Evolutionary conservation across 2,113 vertebrate species (phyloP).

Genomic region (Baryphthengus martii): DNA sequence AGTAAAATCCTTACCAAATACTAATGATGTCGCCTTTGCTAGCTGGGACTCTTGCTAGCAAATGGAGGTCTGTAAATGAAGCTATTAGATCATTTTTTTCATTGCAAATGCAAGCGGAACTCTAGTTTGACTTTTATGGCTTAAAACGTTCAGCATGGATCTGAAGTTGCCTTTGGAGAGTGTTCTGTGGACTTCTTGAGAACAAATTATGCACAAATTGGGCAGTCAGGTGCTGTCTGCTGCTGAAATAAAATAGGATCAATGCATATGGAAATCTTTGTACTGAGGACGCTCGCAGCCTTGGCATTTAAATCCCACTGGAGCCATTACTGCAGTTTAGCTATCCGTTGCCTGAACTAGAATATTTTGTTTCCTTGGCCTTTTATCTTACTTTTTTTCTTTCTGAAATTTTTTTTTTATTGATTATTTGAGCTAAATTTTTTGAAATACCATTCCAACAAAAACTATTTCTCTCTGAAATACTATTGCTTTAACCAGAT

Average conservation of each 20-base stretch:
- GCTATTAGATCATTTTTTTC: neutral
- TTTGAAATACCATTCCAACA: neutral
- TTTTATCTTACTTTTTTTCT: neutral
- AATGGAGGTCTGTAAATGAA: neutral
- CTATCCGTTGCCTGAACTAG: neutral
- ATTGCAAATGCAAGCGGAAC: neutral
- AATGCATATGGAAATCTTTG: neutral
- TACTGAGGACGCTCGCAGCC: neutral
- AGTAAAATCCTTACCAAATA: neutral
- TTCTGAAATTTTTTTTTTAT: neutral
- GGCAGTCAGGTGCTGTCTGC: neutral
- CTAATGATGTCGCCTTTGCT: neutral
- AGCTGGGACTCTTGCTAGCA: neutral
- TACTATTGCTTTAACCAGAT: neutral
- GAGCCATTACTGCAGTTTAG: neutral
- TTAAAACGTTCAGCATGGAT: neutral
- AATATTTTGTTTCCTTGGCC: constrained; percentile 15
- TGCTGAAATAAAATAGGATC: neutral
- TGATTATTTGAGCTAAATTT: neutral
- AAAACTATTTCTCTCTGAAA: constrained; percentile 32
- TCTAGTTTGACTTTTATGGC: neutral
- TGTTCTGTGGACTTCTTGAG: neutral
- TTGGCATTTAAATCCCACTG: neutral
- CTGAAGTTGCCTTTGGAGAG: neutral
- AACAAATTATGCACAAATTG: neutral